A percentile compares a stretch with the other conserved stretches of the same genome.
Conservation (phyloP, 1,140 invertebrate species). For the Caenorhabditis brenneri region DNA sequence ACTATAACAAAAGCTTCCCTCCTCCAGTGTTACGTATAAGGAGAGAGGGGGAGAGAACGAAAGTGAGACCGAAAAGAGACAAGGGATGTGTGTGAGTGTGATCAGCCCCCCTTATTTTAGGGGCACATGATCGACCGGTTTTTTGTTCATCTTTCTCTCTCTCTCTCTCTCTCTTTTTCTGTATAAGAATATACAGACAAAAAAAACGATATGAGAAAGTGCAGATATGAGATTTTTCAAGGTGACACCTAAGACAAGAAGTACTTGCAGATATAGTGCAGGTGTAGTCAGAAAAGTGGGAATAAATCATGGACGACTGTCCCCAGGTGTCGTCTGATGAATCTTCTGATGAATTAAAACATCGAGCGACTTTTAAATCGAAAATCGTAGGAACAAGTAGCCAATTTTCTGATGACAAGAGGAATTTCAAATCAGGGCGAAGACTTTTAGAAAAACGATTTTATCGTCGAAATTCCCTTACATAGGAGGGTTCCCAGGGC, state of each 20-base stretch:
- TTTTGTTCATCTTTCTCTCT: neutral
- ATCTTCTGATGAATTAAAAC: too few species aligned
- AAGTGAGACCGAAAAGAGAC: slow-evolving; percentile 18
- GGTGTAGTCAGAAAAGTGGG: too few species aligned
- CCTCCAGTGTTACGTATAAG: neutral
- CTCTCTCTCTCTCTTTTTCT: neutral
- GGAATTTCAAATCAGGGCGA: too few species aligned
- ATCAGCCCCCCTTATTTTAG: neutral
- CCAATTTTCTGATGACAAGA: too few species aligned
- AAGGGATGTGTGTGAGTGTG: neutral
- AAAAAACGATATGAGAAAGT: neutral
- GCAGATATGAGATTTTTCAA: neutral
- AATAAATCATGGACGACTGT: too few species aligned
- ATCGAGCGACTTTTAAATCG: too few species aligned
- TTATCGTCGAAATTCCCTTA: too few species aligned
- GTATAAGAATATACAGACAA: neutral
- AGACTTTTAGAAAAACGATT: too few species aligned
- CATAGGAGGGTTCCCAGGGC: too few species aligned
- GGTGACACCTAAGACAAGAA: neutral
- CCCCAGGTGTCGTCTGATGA: too few species aligned
- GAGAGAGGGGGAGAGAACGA: neutral
- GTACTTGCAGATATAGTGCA: neutral
- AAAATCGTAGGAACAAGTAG: too few species aligned
- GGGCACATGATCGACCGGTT: slow-evolving; percentile 41
- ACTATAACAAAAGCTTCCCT: neutral